Evolutionary conservation across 2,888 invertebrate genomes (phyloP).

Genomic region (Parnassius mnemosyne): DNA sequence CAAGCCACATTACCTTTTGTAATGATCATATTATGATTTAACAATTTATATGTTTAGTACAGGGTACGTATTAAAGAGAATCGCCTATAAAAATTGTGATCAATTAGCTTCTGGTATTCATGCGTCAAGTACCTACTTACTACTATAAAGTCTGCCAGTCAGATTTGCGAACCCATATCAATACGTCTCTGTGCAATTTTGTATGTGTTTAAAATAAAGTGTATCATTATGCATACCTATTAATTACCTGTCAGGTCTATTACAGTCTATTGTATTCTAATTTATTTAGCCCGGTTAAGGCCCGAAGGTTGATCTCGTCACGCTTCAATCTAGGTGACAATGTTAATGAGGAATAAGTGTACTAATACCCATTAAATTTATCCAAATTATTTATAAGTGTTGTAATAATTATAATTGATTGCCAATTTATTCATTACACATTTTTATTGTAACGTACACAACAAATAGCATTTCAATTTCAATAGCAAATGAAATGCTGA

Average conservation of each 20-base stretch:
- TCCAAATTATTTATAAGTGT: neutral
- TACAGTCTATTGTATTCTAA: conserved; percentile 74
- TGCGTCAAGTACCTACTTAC: too few relatives aligned
- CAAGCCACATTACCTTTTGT: neutral
- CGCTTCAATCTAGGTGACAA: conserved; percentile 58
- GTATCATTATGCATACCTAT: conserved; percentile 47
- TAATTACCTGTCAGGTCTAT: conserved; percentile 66
- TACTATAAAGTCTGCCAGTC: neutral
- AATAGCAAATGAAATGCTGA: too few relatives aligned
- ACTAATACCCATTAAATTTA: conserved; percentile 18
- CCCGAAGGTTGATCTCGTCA: conserved; percentile 68
- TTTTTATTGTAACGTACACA: too few relatives aligned
- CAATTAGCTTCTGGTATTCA: too few relatives aligned
- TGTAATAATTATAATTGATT: too few relatives aligned
- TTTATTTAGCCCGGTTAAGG: conserved; percentile 61
- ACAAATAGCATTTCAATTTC: too few relatives aligned
- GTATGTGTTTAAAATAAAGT: conserved; percentile 26
- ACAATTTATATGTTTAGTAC: too few relatives aligned
- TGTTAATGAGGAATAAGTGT: conserved; percentile 38
- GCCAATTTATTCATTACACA: too few relatives aligned
- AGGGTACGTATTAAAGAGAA: too few relatives aligned
- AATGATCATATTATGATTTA: too few relatives aligned
- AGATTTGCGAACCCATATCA: conserved; percentile 15
- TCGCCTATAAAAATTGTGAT: too few relatives aligned
- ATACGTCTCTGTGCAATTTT: conserved; percentile 21